Percentiles rank a stretch among this genome's conserved stretches.
Evolutionary conservation across 2,888 invertebrate species (phyloP).

Genomic region (Camponotus fellah): DNA sequence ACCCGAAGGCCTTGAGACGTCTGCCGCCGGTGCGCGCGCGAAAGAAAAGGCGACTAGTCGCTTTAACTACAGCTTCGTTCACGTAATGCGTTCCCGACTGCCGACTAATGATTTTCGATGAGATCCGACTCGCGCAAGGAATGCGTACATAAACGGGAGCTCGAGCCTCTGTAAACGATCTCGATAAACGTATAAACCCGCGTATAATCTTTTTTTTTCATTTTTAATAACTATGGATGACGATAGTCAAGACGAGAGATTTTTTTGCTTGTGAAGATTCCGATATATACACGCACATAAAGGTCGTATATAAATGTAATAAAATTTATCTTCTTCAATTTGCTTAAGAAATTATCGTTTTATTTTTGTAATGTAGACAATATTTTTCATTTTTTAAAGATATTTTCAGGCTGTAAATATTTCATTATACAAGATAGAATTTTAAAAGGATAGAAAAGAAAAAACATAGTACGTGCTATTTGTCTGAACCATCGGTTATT

Average conservation of each 20-base stretch:
- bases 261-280: background rate
- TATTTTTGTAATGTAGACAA: background rate
- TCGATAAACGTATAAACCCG: background rate
- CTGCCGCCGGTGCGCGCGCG: slow-evolving; percentile 72
- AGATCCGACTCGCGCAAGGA: slow-evolving; percentile 6
- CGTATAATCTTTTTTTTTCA: background rate
- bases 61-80: slow-evolving; percentile 60
- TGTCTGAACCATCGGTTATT: slow-evolving; percentile 56
- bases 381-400: background rate
- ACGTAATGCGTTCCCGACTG: slow-evolving; percentile 53
- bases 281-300: background rate
- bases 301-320: background rate
- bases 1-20: slow-evolving; percentile 84
- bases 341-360: background rate
- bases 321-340: background rate
- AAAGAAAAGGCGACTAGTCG: slow-evolving; percentile 62
- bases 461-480: slow-evolving; percentile 11
- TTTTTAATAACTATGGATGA: slow-evolving; percentile 3
- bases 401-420: background rate
- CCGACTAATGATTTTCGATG: slow-evolving; percentile 36
- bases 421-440: background rate
- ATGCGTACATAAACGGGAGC: background rate
- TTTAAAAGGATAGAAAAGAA: background rate
- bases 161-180: slow-evolving; percentile 13
- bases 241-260: background rate